These are phyloP conservation scores for Monodelphis domestica DNA, from an alignment of 2,797 vertebrate species.

Conservation along the genomic window DNA sequence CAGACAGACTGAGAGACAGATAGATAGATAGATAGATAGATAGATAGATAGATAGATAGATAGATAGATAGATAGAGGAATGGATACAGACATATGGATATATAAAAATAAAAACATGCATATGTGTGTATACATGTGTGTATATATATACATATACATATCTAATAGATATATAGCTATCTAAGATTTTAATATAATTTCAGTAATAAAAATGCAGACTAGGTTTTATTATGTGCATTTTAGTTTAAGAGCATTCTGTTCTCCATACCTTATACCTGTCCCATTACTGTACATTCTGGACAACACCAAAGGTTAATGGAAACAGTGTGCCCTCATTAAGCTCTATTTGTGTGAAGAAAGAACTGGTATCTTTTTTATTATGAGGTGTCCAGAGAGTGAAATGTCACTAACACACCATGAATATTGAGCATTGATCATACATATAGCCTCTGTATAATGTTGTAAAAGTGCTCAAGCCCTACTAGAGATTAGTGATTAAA, in stretches of 20 bases:
- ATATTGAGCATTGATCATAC: background rate
- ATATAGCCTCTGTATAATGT: background rate
- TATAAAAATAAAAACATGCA: too few species aligned
- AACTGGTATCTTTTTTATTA: background rate
- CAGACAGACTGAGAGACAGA: too few species aligned
- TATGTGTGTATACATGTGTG: background rate
- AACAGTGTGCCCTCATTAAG: background rate
- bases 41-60: too few species aligned
- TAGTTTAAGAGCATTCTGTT: background rate
- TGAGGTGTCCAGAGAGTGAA: background rate
- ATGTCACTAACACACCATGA: background rate
- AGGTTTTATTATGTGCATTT: background rate
- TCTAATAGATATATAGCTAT: background rate
- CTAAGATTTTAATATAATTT: background rate
- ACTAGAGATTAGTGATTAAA: conserved; percentile 30
- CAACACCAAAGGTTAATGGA: background rate
- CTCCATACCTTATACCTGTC: background rate
- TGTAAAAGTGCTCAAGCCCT: background rate
- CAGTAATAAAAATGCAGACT: background rate
- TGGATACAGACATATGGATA: too few species aligned
- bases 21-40: too few species aligned
- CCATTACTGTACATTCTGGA: background rate
- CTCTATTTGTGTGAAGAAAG: background rate
- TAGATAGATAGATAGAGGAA: too few species aligned
- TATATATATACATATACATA: background rate